Percentiles rank a stretch among this genome's conserved stretches.
Evolutionary conservation across 1,140 invertebrate genomes (phyloP).

Genomic region (Drosophila subpulchrella): DNA sequence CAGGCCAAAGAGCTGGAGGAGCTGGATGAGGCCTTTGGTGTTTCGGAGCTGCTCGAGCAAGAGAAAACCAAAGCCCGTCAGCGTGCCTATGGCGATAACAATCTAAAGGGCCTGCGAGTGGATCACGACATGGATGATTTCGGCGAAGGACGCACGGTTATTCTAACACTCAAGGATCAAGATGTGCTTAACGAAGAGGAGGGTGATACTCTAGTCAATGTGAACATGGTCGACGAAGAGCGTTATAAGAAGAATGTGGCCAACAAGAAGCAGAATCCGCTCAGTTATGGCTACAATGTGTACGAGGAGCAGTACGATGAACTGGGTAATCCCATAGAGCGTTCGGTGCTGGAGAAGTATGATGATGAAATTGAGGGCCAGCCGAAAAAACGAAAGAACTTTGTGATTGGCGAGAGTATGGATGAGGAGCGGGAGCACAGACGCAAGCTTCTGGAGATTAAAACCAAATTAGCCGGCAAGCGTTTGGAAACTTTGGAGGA

Average conservation of each 20-base stretch:
- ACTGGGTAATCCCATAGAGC: constrained; percentile 89
- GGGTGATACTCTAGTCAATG: constrained; percentile 96
- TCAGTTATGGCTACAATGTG: constrained; percentile 94
- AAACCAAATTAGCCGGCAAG: constrained; percentile 88
- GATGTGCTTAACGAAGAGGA: constrained; percentile 95
- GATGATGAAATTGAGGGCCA: constrained; percentile 96
- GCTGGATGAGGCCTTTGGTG: constrained; percentile 97
- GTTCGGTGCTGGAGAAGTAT: constrained; percentile 94
- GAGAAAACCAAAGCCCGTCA: constrained; percentile 88
- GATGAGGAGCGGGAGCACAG: constrained; percentile 85
- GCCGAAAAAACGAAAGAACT: constrained; percentile 89
- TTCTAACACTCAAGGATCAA: constrained; percentile 97
- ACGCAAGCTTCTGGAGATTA: constrained; percentile 85
- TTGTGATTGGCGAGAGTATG: constrained; percentile 89
- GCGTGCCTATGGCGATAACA: constrained; percentile 88
- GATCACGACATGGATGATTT: constrained; percentile 93
- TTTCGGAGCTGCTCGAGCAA: constrained; percentile 92
- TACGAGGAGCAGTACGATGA: constrained; percentile 94
- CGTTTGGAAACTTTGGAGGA: constrained; percentile 90
- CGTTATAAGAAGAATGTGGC: constrained; percentile 94
- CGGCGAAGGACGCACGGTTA: constrained; percentile 92
- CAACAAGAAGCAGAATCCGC: constrained; percentile 92
- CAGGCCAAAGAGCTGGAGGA: constrained; percentile 97
- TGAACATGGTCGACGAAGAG: constrained; percentile 98
- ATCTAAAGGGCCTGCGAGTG: constrained; percentile 94